A percentile compares a stretch with the other conserved stretches of the same genome.
phyloP scores from a whole-genome alignment of 2,113 vertebrate species.

The Suncus etruscus region DNA sequence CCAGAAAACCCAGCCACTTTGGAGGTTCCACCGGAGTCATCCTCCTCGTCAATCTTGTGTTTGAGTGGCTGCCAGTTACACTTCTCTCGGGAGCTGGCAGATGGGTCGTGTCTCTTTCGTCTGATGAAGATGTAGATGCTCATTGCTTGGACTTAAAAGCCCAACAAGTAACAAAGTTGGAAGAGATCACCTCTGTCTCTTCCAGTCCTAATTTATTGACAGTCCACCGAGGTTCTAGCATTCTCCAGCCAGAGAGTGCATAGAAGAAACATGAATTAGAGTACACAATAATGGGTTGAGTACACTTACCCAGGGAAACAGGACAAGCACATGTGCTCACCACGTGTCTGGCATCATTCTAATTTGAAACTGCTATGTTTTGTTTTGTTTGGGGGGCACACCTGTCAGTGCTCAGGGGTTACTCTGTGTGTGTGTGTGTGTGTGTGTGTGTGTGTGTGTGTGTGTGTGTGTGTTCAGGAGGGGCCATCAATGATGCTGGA shows the following conservation, averaged over 20 bases:
- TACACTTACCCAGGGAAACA: neutral
- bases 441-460: too few species aligned
- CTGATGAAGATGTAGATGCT: conserved; percentile 34
- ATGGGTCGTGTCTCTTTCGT: neutral
- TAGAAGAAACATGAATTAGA: neutral
- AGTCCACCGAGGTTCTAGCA: neutral
- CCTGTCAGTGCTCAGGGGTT: too few species aligned
- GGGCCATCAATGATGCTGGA: too few species aligned
- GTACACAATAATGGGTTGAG: neutral
- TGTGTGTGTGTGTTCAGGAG: too few species aligned
- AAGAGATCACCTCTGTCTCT: neutral
- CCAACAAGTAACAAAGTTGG: conserved; percentile 27
- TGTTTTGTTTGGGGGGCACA: too few species aligned
- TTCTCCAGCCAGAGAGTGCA: neutral
- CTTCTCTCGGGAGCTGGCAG: conserved; percentile 14
- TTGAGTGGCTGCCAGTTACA: neutral
- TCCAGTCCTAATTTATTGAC: conserved; percentile 21
- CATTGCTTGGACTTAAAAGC: conserved; percentile 1
- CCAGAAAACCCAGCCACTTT: conserved; percentile 32
- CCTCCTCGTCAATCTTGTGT: neutral
- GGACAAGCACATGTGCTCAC: neutral
- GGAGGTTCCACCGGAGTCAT: neutral
- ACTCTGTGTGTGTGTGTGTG: too few species aligned
- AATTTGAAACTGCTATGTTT: neutral
- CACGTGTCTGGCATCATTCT: neutral